phyloP scores from a whole-genome alignment of 2,113 vertebrate species.

The Balaeniceps rex region DNA sequence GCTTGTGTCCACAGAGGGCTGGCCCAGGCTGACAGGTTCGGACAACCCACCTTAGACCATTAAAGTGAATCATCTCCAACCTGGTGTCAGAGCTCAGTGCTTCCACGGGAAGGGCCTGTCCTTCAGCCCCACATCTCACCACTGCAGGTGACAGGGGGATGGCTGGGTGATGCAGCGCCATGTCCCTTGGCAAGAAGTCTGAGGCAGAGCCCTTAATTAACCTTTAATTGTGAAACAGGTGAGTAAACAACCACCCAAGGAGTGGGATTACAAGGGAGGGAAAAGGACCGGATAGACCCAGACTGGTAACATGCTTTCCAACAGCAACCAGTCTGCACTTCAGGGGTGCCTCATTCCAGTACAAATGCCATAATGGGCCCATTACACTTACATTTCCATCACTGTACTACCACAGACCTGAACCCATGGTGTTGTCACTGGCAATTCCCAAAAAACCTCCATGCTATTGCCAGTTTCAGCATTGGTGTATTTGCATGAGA shows the following conservation, averaged over 20 bases:
- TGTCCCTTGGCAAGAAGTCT: neutral
- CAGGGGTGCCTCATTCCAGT: neutral
- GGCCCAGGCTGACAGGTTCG: neutral
- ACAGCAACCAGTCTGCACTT: neutral
- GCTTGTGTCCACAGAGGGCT: neutral
- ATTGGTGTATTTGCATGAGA: neutral
- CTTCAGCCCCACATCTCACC: rapidly evolving
- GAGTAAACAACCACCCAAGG: neutral
- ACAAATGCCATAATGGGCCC: neutral
- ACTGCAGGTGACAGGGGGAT: rapidly evolving
- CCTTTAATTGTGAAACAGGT: neutral
- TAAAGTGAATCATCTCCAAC: neutral
- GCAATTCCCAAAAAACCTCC: neutral
- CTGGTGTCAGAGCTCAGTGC: rapidly evolving
- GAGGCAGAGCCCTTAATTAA: neutral
- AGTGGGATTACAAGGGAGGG: neutral
- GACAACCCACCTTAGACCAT: neutral
- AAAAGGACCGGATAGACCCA: neutral
- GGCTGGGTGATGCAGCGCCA: neutral
- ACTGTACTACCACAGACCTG: neutral
- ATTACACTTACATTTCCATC: neutral
- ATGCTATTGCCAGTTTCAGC: neutral
- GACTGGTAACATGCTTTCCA: neutral
- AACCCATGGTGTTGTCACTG: neutral
- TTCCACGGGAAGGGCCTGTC: rapidly evolving